phyloP scores from a whole-genome alignment of 2,113 vertebrate species.

The Datnioides undecimradiatus region DNA sequence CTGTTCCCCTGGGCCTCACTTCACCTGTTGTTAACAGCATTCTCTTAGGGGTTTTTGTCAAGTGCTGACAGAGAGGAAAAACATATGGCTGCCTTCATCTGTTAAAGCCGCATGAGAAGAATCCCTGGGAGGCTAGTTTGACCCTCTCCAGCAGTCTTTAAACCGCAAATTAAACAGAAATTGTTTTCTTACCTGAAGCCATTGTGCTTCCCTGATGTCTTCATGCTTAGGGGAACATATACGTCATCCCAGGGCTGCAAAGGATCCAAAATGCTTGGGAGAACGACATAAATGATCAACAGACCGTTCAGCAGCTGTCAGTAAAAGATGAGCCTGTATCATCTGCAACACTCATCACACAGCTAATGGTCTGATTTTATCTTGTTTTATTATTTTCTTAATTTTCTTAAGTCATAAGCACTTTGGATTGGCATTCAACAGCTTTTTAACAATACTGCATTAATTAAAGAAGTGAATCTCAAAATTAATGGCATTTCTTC shows the following conservation, averaged over 20 bases:
- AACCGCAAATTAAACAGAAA: conserved; percentile 68
- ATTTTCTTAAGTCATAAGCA: neutral
- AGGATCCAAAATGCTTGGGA: conserved; percentile 17
- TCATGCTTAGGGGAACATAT: conserved; percentile 43
- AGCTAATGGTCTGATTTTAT: conserved; percentile 9
- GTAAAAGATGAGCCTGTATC: conserved; percentile 47
- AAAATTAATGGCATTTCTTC: neutral
- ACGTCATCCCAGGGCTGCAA: conserved; percentile 36
- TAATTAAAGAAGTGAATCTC: neutral
- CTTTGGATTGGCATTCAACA: neutral
- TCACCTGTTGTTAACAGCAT: conserved; percentile 76
- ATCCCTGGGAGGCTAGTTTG: conserved; percentile 71
- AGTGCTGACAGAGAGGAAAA: conserved; percentile 66
- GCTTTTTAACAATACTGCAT: neutral
- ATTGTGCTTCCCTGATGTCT: conserved; percentile 44
- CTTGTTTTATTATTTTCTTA: conserved; percentile 10
- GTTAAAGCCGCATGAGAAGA: conserved; percentile 52
- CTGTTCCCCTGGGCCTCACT: conserved; percentile 54
- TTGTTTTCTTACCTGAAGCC: conserved; percentile 62
- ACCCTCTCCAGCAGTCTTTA: conserved; percentile 64
- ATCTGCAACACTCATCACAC: conserved; percentile 19
- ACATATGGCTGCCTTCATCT: conserved; percentile 71
- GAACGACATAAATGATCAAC: conserved; percentile 47
- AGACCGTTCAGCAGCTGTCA: conserved; percentile 51
- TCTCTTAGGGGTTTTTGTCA: conserved; percentile 65